These are phyloP conservation scores for Ylistrum balloti DNA, from an alignment of 1,140 invertebrate genomes.

Conservation along the genomic window DNA sequence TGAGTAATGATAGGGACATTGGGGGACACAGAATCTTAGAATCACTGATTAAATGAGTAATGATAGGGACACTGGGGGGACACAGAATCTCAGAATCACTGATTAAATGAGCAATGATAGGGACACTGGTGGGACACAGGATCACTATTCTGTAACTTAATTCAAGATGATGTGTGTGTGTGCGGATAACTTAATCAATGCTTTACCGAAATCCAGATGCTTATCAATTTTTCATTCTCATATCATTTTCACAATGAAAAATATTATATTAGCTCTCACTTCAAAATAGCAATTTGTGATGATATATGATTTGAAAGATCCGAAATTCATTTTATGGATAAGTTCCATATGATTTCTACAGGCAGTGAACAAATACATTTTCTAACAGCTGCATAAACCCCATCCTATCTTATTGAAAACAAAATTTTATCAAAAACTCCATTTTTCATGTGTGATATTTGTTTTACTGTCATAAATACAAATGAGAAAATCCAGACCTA, in stretches of 20 bases:
- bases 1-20: no score
- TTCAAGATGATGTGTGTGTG: no score
- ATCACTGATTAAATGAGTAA: no score
- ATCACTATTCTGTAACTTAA: no score
- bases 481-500: no score
- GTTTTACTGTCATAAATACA: no score
- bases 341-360: no score
- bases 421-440: not conserved
- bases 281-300: not conserved
- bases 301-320: not conserved
- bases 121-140: no score
- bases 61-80: no score
- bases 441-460: not conserved
- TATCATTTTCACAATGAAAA: not conserved
- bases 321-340: not conserved
- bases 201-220: not conserved
- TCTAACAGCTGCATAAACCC: not conserved
- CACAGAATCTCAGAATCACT: no score
- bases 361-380: not conserved
- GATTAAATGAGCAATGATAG: no score
- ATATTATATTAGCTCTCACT: not conserved
- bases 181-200: not conserved
- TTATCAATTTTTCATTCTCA: slow-evolving; percentile 30
- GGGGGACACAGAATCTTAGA: no score
- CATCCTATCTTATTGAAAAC: not conserved